A percentile compares a stretch with the other conserved stretches of the same genome.
phyloP scores from a whole-genome alignment of 2,113 vertebrate species.

The Petroica traversi region DNA sequence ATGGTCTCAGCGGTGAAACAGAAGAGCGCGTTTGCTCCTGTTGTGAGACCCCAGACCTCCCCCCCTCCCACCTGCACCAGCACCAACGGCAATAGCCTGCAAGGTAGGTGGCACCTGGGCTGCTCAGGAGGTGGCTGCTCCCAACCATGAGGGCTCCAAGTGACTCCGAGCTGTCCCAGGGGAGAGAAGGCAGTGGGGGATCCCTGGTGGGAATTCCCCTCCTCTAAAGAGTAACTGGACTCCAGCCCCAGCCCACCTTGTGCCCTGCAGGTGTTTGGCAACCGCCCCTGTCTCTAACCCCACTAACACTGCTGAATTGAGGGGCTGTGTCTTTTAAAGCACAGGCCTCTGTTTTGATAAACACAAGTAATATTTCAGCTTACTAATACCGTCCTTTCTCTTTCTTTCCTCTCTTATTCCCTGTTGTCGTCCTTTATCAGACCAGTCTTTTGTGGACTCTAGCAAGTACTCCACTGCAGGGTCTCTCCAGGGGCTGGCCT shows the following conservation, averaged over 20 bases:
- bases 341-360: conserved; percentile 50
- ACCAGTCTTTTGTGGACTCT: conserved; percentile 93
- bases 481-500: conserved; percentile 90
- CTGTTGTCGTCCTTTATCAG: conserved; percentile 80
- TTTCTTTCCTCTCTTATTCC: conserved; percentile 71
- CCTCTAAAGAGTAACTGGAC: not conserved
- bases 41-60: conserved; percentile 94
- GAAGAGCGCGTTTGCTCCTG: conserved; percentile 97
- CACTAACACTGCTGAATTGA: conserved; percentile 27
- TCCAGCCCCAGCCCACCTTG: not conserved
- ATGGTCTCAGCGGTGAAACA: conserved; percentile 98
- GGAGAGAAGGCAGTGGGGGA: not conserved
- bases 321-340: conserved; percentile 28
- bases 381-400: conserved; percentile 73
- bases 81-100: conserved; percentile 94
- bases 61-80: conserved; percentile 97
- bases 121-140: not conserved
- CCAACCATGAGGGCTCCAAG: not conserved
- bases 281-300: not conserved
- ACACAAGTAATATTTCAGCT: conserved; percentile 47
- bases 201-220: not conserved
- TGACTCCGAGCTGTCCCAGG: not conserved
- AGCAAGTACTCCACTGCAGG: conserved; percentile 91
- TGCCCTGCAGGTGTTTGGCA: conserved; percentile 2
- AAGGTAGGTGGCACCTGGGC: conserved; percentile 80